phyloP scores from a whole-genome alignment of 2,888 invertebrate genomes.

The Molanna angustata region DNA sequence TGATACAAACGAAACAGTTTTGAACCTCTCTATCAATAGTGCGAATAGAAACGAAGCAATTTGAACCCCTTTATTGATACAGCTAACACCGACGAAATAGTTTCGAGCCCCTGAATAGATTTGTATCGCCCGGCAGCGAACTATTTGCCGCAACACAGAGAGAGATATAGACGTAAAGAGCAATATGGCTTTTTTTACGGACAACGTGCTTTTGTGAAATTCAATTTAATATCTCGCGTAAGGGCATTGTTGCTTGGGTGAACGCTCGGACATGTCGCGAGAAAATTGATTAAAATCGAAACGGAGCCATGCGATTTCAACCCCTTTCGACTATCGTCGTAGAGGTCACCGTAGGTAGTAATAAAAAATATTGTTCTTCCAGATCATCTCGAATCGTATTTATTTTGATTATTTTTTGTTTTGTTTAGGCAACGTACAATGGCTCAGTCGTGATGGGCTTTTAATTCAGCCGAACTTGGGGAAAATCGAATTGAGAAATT shows the following conservation, averaged over 20 bases:
- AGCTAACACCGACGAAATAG: no score
- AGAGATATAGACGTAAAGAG: conserved; percentile 1
- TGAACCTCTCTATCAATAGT: no score
- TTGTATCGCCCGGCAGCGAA: neutral
- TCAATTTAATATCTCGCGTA: conserved; percentile 17
- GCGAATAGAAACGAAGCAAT: no score
- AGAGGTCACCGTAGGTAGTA: no score
- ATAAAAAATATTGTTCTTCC: no score
- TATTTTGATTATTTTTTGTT: no score
- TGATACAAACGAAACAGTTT: no score
- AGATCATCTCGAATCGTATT: no score
- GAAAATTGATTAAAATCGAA: neutral
- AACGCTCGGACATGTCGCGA: conserved; percentile 5
- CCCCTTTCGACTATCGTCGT: no score
- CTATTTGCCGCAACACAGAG: conserved; percentile 3
- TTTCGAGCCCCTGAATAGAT: no score
- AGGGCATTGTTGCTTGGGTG: conserved; percentile 14
- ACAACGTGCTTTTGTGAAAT: conserved; percentile 13
- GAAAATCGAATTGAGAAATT: conserved; percentile 5
- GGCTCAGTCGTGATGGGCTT: neutral
- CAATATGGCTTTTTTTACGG: conserved; percentile 14
- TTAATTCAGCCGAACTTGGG: conserved; percentile 7
- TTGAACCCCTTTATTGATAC: no score
- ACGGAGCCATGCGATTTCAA: neutral
- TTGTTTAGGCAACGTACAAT: no score